A percentile compares a stretch with the other conserved stretches of the same genome.
Evolutionary conservation across 1,140 invertebrate genomes (phyloP).

Genomic region (Uloborus diversus): DNA sequence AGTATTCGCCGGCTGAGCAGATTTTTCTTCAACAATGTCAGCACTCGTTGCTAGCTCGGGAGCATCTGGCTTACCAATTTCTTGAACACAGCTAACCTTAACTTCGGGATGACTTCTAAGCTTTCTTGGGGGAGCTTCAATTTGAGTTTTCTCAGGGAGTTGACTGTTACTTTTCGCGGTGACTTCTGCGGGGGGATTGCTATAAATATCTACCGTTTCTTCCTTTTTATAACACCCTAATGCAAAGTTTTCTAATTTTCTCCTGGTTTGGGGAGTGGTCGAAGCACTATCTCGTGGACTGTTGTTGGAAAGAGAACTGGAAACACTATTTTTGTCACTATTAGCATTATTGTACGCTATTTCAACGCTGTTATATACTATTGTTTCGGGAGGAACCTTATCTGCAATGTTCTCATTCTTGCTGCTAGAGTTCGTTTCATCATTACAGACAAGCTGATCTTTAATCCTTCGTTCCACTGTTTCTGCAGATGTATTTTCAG

Average conservation of each 20-base stretch:
- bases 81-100: conserved; percentile 37
- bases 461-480: no score
- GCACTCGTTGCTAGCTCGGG: neutral
- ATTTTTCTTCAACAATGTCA: conserved; percentile 25
- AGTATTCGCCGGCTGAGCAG: conserved; percentile 19
- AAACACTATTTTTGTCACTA: conserved; percentile 14
- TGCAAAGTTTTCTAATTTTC: conserved; percentile 49
- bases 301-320: conserved; percentile 20
- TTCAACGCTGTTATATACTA: no score
- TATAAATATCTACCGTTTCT: conserved; percentile 34
- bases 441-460: no score
- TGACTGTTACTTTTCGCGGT: neutral
- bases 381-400: no score
- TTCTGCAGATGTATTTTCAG: no score
- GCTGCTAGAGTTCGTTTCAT: no score
- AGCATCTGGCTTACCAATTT: neutral
- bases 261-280: conserved; percentile 13
- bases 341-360: conserved; percentile 14
- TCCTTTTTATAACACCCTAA: conserved; percentile 46
- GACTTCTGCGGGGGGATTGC: conserved; percentile 1
- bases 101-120: conserved; percentile 28
- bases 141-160: neutral
- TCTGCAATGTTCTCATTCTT: no score
- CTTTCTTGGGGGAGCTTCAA: conserved; percentile 9
- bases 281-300: conserved; percentile 21